Evolutionary conservation across 2,797 vertebrate species (phyloP), one percentile per base, ranked within the genome.

Genomic region (Micropoecilia bifurca): DNA sequence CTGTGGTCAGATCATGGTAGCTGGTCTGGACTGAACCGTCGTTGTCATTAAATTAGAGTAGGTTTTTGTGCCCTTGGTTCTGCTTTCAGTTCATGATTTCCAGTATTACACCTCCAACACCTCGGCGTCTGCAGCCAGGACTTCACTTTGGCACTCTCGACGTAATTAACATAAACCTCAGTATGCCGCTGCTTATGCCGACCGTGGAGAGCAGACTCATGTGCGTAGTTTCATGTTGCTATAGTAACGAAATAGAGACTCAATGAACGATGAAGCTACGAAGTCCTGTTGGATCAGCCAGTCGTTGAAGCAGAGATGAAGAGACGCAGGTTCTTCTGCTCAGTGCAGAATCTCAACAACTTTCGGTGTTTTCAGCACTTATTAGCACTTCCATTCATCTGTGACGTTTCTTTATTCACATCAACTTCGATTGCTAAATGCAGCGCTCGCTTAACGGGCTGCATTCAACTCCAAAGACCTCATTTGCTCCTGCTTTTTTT

Each of bases 151-250:
- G 10, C 39, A 72, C 50, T 18, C 28, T 55, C 53, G 4, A 61
- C 46, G 12, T 28, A 48, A 48, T 59, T 73, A 72, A 63, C 46
- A 59, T 12, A 48, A 43, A 47, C 16, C 41, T 72, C 30, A 30
- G 41, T 10, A 8, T 47, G 47, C 22, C 7, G 5, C 63, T 69
- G 61, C 10, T 13, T 22, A 18, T 39, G 20, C 43, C 6, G 20
- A 66, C 72, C 25, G 46, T 12, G 47, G 39, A n/a, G 61, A 53
- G 74, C 7, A 59, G 25, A 22, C 33, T 57, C 28, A 14, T 14
- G 8, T 57, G 63, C n/a, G 13, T 71, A 28, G 30, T 80, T 20
- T 0, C 25, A 41, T 25, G 50, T 72, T 80, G 73, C 73, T 47
- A 71, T 61, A 50, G 74, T 39, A 50, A 61, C 43, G 25, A 10